Evolutionary conservation across 1,140 invertebrate genomes (phyloP).

Genomic region (Leptonema lineaticorne): DNA sequence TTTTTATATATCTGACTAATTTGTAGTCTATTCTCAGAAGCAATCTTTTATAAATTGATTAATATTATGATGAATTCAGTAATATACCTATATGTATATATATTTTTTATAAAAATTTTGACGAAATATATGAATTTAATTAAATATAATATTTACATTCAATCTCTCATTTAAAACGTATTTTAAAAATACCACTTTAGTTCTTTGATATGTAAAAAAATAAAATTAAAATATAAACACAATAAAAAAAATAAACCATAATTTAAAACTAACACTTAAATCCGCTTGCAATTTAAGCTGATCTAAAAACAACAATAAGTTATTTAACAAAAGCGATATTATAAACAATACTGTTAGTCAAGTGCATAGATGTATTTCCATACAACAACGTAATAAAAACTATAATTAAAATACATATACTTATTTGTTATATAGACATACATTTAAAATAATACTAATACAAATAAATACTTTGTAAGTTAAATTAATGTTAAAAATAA

Average conservation of each 20-base stretch:
- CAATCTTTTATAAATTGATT: no score
- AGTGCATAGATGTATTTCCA: constrained; percentile 16
- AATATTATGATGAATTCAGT: no score
- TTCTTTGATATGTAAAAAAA: not conserved
- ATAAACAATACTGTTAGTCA: constrained; percentile 20
- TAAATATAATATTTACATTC: no score
- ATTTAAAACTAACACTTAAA: not conserved
- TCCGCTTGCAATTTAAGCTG: constrained; percentile 23
- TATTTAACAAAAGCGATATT: constrained; percentile 22
- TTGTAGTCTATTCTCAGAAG: no score
- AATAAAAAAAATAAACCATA: constrained; percentile 2
- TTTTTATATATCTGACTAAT: no score
- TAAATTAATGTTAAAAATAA: not conserved
- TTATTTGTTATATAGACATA: constrained; percentile 15
- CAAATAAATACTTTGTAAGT: constrained; percentile 9
- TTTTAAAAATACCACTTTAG: not conserved
- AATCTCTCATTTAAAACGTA: not conserved
- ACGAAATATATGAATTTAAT: not conserved
- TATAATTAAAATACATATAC: constrained; percentile 17
- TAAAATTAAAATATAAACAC: not conserved
- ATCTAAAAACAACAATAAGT: constrained; percentile 27
- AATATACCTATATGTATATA: constrained; percentile 9
- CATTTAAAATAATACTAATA: constrained; percentile 9
- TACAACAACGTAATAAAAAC: constrained; percentile 7
- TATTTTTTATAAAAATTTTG: not conserved